Evolutionary conservation across 2,113 vertebrate genomes (phyloP).

Genomic region (Rana temporaria): DNA sequence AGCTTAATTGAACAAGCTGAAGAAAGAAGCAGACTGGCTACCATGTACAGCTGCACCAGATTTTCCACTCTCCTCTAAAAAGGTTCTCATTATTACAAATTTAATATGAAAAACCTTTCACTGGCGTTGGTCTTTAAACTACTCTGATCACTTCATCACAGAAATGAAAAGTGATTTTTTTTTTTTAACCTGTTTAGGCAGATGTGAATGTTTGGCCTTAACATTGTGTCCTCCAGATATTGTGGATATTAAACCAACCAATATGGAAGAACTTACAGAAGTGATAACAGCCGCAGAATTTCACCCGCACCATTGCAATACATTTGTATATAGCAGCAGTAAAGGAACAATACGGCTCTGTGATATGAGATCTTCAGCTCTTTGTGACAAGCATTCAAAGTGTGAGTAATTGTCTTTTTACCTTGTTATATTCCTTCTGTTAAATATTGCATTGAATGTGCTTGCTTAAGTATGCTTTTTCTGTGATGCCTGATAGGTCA

Average conservation of each 20-base stretch:
- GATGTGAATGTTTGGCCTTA: conserved; percentile 70
- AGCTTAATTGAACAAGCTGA: too few species aligned
- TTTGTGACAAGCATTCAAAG: conserved; percentile 95
- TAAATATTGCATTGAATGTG: not conserved
- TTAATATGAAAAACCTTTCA: too few species aligned
- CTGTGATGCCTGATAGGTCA: not conserved
- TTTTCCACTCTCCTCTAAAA: too few species aligned
- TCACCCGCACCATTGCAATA: conserved; percentile 93
- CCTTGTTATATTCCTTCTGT: not conserved
- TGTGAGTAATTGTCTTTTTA: conserved; percentile 75
- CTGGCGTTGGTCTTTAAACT: too few species aligned
- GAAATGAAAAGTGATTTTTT: too few species aligned
- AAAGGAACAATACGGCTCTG: conserved; percentile 95
- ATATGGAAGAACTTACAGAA: conserved; percentile 97
- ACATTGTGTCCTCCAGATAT: conserved; percentile 83
- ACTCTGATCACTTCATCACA: too few species aligned
- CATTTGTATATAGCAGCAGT: conserved; percentile 97
- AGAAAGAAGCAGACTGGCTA: too few species aligned
- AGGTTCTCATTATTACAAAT: too few species aligned
- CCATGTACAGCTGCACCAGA: too few species aligned
- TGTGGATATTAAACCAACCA: conserved; percentile 94
- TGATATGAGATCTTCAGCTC: conserved; percentile 89
- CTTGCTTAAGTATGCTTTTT: not conserved
- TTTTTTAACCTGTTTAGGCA: too few species aligned
- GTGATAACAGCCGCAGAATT: conserved; percentile 95